These are phyloP conservation scores for Isurus oxyrinchus DNA, from an alignment of 2,113 vertebrate genomes.

Conservation along the genomic window DNA sequence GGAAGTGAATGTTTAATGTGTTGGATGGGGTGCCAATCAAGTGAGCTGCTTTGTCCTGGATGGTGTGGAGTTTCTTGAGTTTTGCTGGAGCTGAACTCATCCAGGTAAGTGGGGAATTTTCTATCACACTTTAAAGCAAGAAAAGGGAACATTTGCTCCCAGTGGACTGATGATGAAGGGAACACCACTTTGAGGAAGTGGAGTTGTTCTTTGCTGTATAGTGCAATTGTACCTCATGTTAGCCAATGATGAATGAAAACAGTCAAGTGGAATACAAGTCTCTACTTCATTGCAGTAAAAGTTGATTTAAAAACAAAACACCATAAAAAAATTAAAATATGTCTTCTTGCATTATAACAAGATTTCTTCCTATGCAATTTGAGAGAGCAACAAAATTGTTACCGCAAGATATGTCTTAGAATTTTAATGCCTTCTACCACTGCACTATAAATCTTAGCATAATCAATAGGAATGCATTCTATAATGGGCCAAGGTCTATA, in stretches of 20 bases:
- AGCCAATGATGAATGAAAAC: background rate
- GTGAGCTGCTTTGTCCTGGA: background rate
- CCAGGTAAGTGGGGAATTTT: background rate
- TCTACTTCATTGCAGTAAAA: background rate
- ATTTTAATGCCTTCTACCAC: conserved; percentile 6
- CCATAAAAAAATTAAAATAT: background rate
- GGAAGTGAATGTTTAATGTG: background rate
- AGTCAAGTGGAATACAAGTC: background rate
- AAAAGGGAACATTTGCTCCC: background rate
- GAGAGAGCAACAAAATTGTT: conserved; percentile 9
- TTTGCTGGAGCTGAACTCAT: background rate
- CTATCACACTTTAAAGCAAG: background rate
- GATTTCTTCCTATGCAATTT: background rate
- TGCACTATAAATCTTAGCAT: conserved; percentile 27
- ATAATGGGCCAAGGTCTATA: conserved; percentile 26
- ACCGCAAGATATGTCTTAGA: conserved; percentile 6
- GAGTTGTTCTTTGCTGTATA: background rate
- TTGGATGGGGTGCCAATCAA: background rate
- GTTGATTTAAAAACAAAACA: background rate
- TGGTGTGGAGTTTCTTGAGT: background rate
- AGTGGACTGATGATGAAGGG: background rate
- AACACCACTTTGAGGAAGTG: background rate
- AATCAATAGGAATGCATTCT: conserved; percentile 31
- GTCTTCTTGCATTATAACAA: background rate
- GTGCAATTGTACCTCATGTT: background rate